Evolutionary conservation across 2,113 vertebrate species (phyloP).

Genomic region (Psittacula cyanocephala): DNA sequence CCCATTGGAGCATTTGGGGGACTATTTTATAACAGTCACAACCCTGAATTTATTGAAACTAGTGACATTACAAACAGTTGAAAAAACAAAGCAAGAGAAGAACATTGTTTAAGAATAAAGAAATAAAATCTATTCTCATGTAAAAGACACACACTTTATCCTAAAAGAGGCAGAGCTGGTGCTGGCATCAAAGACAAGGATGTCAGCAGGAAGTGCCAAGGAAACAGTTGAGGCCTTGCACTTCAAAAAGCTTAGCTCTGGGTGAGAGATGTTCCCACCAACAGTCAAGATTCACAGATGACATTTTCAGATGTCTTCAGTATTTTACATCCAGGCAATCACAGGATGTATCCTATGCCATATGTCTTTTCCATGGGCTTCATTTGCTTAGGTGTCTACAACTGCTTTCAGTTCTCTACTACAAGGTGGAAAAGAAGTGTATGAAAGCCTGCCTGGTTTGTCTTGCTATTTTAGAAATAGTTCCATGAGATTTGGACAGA

Average conservation of each 20-base stretch:
- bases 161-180: slow-evolving; percentile 21
- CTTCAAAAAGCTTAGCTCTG: slow-evolving; percentile 53
- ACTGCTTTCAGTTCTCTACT: not conserved
- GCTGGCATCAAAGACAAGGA: slow-evolving; percentile 47
- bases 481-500: not conserved
- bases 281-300: slow-evolving; percentile 52
- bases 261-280: slow-evolving; percentile 56
- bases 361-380: slow-evolving; percentile 28
- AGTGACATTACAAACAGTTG: not conserved
- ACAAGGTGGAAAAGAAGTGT: not conserved
- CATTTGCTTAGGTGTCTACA: slow-evolving; percentile 7
- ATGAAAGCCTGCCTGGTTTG: not conserved
- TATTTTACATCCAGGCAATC: slow-evolving; percentile 16
- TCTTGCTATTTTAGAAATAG: slow-evolving; percentile 41
- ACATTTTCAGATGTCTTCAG: slow-evolving; percentile 57
- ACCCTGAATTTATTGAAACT: not conserved
- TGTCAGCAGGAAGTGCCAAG: slow-evolving; percentile 45
- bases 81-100: not conserved
- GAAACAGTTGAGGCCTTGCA: slow-evolving; percentile 58
- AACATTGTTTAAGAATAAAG: not conserved
- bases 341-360: not conserved
- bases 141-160: not conserved
- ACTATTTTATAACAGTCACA: not conserved
- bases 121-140: not conserved
- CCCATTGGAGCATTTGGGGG: not conserved